Evolutionary conservation across 2,113 vertebrate species (phyloP), one percentile per base, ranked within the genome.

Genomic region (Gallinago jamesoni): DNA sequence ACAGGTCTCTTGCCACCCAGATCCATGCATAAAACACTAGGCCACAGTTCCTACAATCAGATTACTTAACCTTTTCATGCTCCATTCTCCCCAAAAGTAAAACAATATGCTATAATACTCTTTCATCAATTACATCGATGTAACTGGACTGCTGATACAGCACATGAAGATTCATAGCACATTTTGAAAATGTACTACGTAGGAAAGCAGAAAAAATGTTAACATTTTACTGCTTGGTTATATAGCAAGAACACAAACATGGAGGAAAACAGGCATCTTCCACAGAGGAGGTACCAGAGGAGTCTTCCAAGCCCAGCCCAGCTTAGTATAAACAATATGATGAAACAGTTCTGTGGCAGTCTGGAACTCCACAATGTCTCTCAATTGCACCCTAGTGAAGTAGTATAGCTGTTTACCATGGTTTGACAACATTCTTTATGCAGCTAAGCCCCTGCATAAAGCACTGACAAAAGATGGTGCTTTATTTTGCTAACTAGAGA

Each of bases 291-390:
- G 25, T 24, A 50, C 28, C 33, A 10, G 1, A 79, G 27, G 13
- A 80, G 4, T 27, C 45, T 88, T 88, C 43, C 33, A 82, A 91
- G 69, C 28, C 16, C 37, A 87, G 64, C 33, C 10, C 35, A 68
- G n/a, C 7, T 72, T 53, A 50, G 27, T n/a, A n/a, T 5, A 81
- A 24, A 23, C 17, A 78, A n/a, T 7, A 57, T 0, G 0, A 67
- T 47, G 4, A 84, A 47, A 17, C 35, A 3, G 1, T 43, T 63
- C 43, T 75, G 25, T 53, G 66, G 22, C 25, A 77, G 47, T 76
- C 56, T 35, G 41, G 43, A 91, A 5, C 37, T 80, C 56, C 62
- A 68, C 14, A 59, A 3, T n/a, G 48, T 77, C 33, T 75, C 55
- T 75, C 52, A 80, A 63, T 27, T 79, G 33, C 57, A 60, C 30